Percentiles rank a stretch among this genome's conserved stretches.
Conservation (phyloP, 1,140 invertebrate genomes). For the Batillaria attramentaria region DNA sequence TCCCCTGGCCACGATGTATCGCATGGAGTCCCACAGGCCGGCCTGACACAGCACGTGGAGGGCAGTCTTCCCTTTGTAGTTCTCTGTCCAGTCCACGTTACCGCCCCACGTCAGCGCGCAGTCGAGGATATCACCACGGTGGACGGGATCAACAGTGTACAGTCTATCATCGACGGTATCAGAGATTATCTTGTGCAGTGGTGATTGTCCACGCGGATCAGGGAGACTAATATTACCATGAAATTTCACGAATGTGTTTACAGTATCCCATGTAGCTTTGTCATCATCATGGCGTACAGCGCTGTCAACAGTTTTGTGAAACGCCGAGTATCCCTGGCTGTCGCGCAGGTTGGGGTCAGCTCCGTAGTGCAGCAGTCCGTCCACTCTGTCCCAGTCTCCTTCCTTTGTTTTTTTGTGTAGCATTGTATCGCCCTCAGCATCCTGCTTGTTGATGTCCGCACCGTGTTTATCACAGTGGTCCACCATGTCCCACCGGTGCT, state of each 20-base stretch:
- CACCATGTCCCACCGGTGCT: neutral
- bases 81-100: neutral
- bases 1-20: neutral
- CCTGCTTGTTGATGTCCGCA: slow-evolving; percentile 15
- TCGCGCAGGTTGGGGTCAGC: neutral
- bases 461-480: neutral
- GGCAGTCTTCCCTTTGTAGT: neutral
- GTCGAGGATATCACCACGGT: neutral
- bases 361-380: neutral
- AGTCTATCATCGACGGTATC: neutral
- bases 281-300: neutral
- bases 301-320: too few relatives aligned
- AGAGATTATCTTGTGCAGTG: too few relatives aligned
- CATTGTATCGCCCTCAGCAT: neutral
- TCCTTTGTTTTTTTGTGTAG: neutral
- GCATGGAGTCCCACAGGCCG: neutral
- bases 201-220: too few relatives aligned
- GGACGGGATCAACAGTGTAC: neutral
- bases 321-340: too few relatives aligned
- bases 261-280: neutral
- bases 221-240: neutral
- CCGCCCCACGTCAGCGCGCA: neutral
- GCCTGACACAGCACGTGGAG: neutral
- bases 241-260: neutral
- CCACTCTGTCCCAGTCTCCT: neutral